Evolutionary conservation across 2,113 vertebrate genomes (phyloP), one percentile per base, ranked within the genome.

Genomic region (Excalfactoria chinensis): DNA sequence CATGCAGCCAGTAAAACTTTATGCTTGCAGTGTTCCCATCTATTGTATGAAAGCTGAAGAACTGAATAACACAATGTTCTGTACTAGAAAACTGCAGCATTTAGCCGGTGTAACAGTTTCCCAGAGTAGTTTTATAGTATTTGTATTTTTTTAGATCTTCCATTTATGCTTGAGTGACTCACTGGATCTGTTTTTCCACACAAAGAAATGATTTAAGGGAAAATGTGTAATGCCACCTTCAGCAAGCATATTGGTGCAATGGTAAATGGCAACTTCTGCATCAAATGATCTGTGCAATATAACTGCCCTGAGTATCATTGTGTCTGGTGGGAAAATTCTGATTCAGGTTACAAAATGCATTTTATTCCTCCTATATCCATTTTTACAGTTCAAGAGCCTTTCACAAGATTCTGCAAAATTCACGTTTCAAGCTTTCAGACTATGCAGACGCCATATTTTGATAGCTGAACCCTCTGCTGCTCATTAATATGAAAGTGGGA

Each of bases 1-100:
- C 60, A 64, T 48, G 75, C 34, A 91, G 41, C 15, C 35, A 86
- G 59, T 68, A 85, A 77, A 35, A 25, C 21, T 37, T 91, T 40
- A 64, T 73, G 69, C 35, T 53, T 68, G 43, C 49, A 37, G 71
- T 37, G 69, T 74, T 93, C 79, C 85, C 21, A 7, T 56, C 89
- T 71, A 86, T 91, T 93, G 72, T 91, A 66, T 74, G 53, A 87
- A 85, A 89, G 17, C 56, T 93, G 43, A 34, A 89, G 75, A 80
- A 56, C 3, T 51, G 64, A 87, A 55, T 68, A 93, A 89, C 79
- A 80, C 32, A 53, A 93, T 77, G 87, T 96, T 93, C 87, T 78
- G 75, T 93, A 84, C 85, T 51, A 93, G 84, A 94, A 93, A 89
- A 80, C 64, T 25, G 79, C 64, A 88, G 72, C 43, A 37, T 86